Evolutionary conservation across 2,888 invertebrate species (phyloP), one percentile per base, ranked within the genome.

Genomic region (Thalpophila matura): DNA sequence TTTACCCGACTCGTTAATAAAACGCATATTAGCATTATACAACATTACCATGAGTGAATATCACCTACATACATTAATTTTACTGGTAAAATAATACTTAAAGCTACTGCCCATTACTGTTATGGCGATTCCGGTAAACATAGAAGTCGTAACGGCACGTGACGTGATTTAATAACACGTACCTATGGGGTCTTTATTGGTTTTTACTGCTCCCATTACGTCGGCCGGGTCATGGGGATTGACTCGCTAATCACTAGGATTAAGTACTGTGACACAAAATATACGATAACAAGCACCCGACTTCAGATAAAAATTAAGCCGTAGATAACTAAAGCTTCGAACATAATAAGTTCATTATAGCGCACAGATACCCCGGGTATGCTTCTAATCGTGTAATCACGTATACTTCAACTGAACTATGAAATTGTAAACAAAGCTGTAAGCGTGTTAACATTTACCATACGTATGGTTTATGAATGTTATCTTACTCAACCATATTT

Each of bases 401-500:
- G 74, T 75, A 75, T 67, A 77, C 80, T 80, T 77, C 64, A 80
- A 59, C 77, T 67, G 59, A 79, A 79, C 73, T 74, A 76, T 64
- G 77, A 81, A 82, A 78, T 74, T 77, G 77, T 86, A 85, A 85
- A 87, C 84, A 87, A 51, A 66, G 46, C 63, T 70, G 62, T 43
- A 43, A 57, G 53, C 69, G 66, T 77, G 80, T 82, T 83, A 81
- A 86, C 84, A 84, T 83, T 83, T 82, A 80, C 85, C 81, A 84
- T 74, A 80, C 78, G 77, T 76, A 77, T 77, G 80, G 68, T 79
- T 79, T 82, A 79, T 82, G 74, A 79, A 70, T 79, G 74, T 69
- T 79, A 75, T 70, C 67, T 75, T 77, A 68, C 57, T 64, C 55
- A 53, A 51, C 26, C 46, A 67, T 56, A 56, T 58, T 59, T 69